Conservation (phyloP, 35 echinoderm and acorn worm genomes). For the Heliocidaris tuberculata region DNA sequence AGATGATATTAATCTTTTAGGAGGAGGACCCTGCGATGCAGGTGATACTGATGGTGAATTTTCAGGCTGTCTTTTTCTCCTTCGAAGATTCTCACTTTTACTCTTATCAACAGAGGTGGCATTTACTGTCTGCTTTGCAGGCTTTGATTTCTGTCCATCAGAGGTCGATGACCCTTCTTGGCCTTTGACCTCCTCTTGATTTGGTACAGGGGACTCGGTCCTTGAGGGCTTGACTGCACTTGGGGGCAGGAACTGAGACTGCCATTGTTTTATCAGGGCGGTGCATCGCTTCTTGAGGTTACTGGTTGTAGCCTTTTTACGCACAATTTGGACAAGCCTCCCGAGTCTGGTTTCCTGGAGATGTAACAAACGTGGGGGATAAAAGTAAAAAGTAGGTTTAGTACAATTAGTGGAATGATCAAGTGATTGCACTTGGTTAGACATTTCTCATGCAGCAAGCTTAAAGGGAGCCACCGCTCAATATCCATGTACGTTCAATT, state of each 20-base stretch:
- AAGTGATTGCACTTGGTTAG: too few species aligned
- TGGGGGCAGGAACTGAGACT: conserved; percentile 52
- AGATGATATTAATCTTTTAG: conserved; percentile 32
- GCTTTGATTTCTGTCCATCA: conserved; percentile 36
- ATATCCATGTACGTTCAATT: too few species aligned
- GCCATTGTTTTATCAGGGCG: conserved; percentile 61
- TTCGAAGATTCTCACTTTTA: conserved; percentile 33
- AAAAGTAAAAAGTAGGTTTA: too few species aligned
- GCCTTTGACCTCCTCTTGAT: conserved; percentile 27
- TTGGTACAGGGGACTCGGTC: conserved; percentile 31
- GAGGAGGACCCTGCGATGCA: neutral
- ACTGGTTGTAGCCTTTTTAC: conserved; percentile 61
- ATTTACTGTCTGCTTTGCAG: conserved; percentile 24
- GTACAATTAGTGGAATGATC: too few species aligned
- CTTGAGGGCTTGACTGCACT: neutral
- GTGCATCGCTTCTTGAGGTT: conserved; percentile 61
- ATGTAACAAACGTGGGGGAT: neutral
- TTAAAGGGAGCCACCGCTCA: too few species aligned
- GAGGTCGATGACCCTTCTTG: conserved; percentile 34
- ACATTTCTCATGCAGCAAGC: too few species aligned
- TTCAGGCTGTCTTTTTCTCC: conserved; percentile 35
- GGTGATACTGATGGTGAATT: neutral
- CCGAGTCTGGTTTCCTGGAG: conserved; percentile 83
- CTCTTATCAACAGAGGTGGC: conserved; percentile 19
- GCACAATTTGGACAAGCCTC: conserved; percentile 75